Percentiles rank a stretch among this genome's conserved stretches.
phyloP scores from a whole-genome alignment of 2,113 vertebrate species.

The Chiloscyllium plagiosum region DNA sequence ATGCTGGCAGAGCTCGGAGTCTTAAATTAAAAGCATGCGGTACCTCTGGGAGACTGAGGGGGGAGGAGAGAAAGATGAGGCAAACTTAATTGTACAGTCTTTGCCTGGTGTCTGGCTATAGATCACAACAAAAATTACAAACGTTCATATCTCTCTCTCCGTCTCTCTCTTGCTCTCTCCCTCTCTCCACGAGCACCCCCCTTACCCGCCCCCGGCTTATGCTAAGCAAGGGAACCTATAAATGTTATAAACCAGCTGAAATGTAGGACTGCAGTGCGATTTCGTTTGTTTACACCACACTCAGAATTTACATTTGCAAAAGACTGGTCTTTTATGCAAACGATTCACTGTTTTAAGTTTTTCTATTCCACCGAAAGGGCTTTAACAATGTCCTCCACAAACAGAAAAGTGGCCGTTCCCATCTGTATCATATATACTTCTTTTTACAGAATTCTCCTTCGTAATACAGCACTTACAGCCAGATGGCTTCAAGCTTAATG shows the following conservation, averaged over 20 bases:
- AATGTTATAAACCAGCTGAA: constrained; percentile 20
- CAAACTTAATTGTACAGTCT: constrained; percentile 7
- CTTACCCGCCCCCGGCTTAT: not conserved
- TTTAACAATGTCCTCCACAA: not conserved
- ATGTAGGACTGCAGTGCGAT: constrained; percentile 2
- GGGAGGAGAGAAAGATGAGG: not conserved
- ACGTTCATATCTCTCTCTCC: not conserved
- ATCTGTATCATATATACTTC: constrained; percentile 11
- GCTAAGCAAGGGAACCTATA: constrained; percentile 10
- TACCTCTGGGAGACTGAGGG: not conserved
- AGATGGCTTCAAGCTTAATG: constrained; percentile 30
- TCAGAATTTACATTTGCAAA: not conserved
- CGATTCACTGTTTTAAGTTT: not conserved
- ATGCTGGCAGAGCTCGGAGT: constrained; percentile 6
- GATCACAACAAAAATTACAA: not conserved
- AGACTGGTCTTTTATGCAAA: not conserved
- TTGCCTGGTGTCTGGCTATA: not conserved
- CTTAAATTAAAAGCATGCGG: constrained; percentile 30
- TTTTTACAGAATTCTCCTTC: constrained; percentile 33
- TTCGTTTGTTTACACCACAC: not conserved
- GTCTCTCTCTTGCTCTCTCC: not conserved
- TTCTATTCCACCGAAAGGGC: not conserved
- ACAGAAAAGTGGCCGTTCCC: not conserved
- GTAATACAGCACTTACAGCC: constrained; percentile 13
- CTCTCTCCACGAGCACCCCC: not conserved